Evolutionary conservation across 2,888 invertebrate genomes (phyloP).

Genomic region (Harmothoe impar): DNA sequence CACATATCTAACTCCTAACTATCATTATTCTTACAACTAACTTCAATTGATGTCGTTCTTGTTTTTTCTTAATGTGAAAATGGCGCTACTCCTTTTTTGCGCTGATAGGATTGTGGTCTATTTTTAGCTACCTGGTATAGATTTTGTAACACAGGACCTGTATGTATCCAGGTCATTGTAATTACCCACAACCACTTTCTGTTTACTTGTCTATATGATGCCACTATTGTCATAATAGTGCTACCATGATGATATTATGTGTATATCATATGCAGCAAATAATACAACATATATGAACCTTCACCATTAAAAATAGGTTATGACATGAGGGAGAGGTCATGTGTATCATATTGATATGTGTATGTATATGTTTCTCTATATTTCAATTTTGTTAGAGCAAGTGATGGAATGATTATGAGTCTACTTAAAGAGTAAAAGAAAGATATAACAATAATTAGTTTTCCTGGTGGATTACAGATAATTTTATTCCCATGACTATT

Average conservation of each 20-base stretch:
- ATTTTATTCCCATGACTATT: too few relatives aligned
- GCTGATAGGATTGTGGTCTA: background rate
- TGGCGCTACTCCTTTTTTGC: background rate
- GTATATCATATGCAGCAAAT: too few relatives aligned
- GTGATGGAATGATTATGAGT: too few relatives aligned
- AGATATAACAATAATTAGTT: too few relatives aligned
- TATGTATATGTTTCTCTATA: too few relatives aligned
- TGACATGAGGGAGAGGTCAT: too few relatives aligned
- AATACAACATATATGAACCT: background rate
- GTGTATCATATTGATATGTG: too few relatives aligned
- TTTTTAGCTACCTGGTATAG: background rate
- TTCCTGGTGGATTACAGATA: too few relatives aligned
- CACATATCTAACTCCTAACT: background rate
- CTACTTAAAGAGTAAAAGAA: too few relatives aligned
- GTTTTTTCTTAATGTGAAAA: background rate
- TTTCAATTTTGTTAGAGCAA: too few relatives aligned
- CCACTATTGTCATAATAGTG: background rate
- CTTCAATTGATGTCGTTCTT: background rate
- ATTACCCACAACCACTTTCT: background rate
- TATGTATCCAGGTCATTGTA: background rate
- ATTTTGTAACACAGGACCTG: background rate
- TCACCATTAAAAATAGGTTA: background rate
- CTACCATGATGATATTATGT: background rate
- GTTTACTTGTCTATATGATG: background rate
- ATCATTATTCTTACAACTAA: background rate